Base-by-base conservation (phyloP, 2,113 vertebrate species). In the Apeltes quadracus region DNA sequence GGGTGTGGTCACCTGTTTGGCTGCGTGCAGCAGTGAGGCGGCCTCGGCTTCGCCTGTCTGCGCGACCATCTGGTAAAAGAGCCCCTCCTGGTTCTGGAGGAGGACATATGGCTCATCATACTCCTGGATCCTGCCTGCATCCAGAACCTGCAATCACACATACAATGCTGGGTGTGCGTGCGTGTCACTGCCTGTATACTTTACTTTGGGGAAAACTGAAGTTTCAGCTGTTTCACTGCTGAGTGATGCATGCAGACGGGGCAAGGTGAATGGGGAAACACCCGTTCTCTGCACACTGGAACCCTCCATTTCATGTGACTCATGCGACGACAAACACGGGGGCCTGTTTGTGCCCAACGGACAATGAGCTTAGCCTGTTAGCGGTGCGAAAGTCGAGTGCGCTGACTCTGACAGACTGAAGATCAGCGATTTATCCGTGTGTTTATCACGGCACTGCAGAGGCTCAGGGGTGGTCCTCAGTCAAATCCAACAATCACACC, bases 1-100 rank as follows among this genome's bases (percentile, higher is more conserved):
- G 75, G 83, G 84, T 54, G 83, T 61, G 82, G 86, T 93, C 94
- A 97, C 96, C 96, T 94, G 95, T 91, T 95, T 95, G 84, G 96
- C 95, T 83, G 90, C 88, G 85, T 96, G 93, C 3, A 93, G 89
- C 85, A 97, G 92, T 25, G 94, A 92, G 76, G 93, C 79, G 0
- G 96, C 95, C 91, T 98, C 96, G 0, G 94, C 93, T 87, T 93
- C 94, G 84, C 97, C 96, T 68, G 95, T 92, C 81, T 97, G 96
- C 86, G 96, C 95, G 79, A 98, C 95, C 95, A 97, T 97, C 92
- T 95, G 96, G 89, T 94, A 95, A 91, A 98, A 96, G 5, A 95
- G 89, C 84, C 96, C 93, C 23, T 96, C 95, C 68, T 91, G 91
- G 79, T 97, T 95, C 90, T 97, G 95, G 61, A 97, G 94, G 88